Base-by-base conservation (phyloP, 2,888 invertebrate species). In the Macrosoma leucophasiata region DNA sequence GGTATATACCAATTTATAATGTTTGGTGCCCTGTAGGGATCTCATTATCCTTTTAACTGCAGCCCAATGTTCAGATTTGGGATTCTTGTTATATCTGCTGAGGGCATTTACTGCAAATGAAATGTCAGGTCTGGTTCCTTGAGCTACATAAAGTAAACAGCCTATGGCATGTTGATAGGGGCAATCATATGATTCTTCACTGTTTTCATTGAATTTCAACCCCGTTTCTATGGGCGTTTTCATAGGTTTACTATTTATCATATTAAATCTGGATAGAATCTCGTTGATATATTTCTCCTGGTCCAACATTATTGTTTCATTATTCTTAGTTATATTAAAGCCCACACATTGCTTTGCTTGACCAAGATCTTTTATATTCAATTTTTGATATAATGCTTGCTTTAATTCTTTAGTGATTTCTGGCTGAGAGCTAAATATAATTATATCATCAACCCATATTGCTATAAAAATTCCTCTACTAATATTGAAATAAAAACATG, bases 211-310 rank as follows among this genome's bases (percentile, higher is more conserved):
- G n/a, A n/a, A n/a, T n/a, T n/a, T n/a, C n/a, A n/a, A n/a, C n/a
- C n/a, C n/a, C n/a, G n/a, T n/a, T n/a, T 25, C 25, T 14, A 14
- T 14, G 13, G 25, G 25, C 2, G 25, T 14, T 3, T 10, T 2
- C 2, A 25, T 14, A 9, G 25, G 14, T 5, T 25, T 25, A 14
- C 25, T 9, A 9, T 25, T 14, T 9, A 14, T 5, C 25, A 25
- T 25, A 7, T 25, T 14, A 14, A 25, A 25, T 1, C 44, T 44
- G 48, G 50, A 2, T 28, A 48, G 54, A 28, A 42, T 53, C 39
- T 46, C 47, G 26, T 5, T 23, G 36, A 1, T 13, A 17, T 19
- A 17, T 32, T 32, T 40, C 40, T 3, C 15, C 35, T 11, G 27
- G 4, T 15, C 34, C 2, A 25, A 9, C 14, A 14, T 14, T n/a